Base-by-base conservation (phyloP, 2,888 invertebrate species). In the Drosophila pseudotakahashii region DNA sequence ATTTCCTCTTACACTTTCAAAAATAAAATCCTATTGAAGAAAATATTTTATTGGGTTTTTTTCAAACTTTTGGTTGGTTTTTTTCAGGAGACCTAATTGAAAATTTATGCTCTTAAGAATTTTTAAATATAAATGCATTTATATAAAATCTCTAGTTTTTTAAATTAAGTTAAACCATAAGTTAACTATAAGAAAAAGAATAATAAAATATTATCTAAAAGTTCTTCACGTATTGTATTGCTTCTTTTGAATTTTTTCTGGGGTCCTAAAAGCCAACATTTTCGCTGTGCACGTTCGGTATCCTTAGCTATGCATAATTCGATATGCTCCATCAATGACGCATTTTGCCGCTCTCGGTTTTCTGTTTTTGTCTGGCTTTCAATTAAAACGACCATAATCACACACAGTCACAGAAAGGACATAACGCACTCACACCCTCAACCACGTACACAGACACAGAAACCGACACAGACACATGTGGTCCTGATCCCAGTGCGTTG, bases 291-390 rank as follows among this genome's bases (percentile, higher is more conserved):
- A 48, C 57, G 47, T 54, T 16, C 30, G 39, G 48, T 57, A 14
- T 64, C 54, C 41, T 66, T 58, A 44, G 52, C 52, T 73, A 76
- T 79, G 85, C 82, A 81, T 85, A 82, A 72, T 80, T 81, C 80
- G 85, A 79, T 81, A 78, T 76, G 81, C 80, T 79, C 78, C 80
- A 85, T 84, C 85, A 79, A 81, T 85, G 82, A 70, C 75, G 60
- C 42, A 55, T 58, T 73, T 37, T 19, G 19, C 16, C 64, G 26
- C 41, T 19, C 47, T 47, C 26, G 16, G 48, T 57, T 51, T 50
- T 42, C 42, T 61, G 52, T 53, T 74, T 74, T 59, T 73, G 74
- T 85, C 81, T 86, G 83, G 77, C 75, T 83, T 83, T 83, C 86
- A 83, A 83, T 86, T 83, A 81, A 81, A 83, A 75, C 71, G 79